phyloP scores from a whole-genome alignment of 2,888 invertebrate genomes.

The Microplitis deprimator region DNA sequence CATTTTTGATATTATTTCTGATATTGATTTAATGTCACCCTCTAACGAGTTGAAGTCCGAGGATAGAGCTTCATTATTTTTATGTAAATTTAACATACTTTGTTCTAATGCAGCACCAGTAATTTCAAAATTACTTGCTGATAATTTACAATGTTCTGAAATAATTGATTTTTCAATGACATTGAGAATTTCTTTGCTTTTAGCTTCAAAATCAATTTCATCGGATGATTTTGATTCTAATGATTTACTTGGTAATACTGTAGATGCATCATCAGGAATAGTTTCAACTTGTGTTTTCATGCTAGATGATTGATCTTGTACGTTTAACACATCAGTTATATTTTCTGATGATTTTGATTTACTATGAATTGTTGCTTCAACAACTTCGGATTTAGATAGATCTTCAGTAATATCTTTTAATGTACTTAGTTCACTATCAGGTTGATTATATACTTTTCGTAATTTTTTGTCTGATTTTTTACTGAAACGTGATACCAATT shows the following conservation, averaged over 20 bases:
- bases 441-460: constrained; percentile 41
- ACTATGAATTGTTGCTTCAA: constrained; percentile 31
- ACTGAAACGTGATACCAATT: constrained; percentile 66
- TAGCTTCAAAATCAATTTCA: constrained; percentile 62
- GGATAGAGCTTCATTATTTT: constrained; percentile 55
- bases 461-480: constrained; percentile 61
- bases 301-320: constrained; percentile 9
- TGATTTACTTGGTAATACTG: constrained; percentile 45
- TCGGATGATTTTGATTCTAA: constrained; percentile 44
- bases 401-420: constrained; percentile 62
- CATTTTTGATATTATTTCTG: constrained; percentile 56
- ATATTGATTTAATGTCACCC: constrained; percentile 56
- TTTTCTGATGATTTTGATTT: neutral
- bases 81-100: constrained; percentile 53
- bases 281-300: neutral
- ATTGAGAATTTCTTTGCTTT: constrained; percentile 63
- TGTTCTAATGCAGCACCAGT: constrained; percentile 51
- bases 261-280: constrained; percentile 33
- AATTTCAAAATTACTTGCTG: constrained; percentile 44
- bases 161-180: constrained; percentile 65
- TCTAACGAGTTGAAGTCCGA: constrained; percentile 55
- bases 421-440: constrained; percentile 51
- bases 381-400: constrained; percentile 39
- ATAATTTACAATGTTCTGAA: constrained; percentile 57
- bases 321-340: constrained; percentile 5